Base-by-base conservation (phyloP, 2,797 vertebrate species). In the Poliocrania exsul region DNA sequence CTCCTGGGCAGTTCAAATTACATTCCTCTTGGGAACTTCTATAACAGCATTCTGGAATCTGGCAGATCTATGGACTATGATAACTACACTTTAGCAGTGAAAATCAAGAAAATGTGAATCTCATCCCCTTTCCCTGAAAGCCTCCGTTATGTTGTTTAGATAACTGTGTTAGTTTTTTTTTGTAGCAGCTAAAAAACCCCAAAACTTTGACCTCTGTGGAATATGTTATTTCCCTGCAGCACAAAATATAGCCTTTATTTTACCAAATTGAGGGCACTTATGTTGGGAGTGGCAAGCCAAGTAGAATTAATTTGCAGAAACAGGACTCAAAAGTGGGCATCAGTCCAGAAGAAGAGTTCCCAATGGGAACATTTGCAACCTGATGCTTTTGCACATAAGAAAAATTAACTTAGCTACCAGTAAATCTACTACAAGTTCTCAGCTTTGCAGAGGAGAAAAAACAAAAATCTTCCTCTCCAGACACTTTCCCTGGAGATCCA, bases 191-290 rank as follows among this genome's bases (percentile, higher is more conserved):
- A 37, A 81, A 82, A 96, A 90, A 28, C 42, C 7, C 4, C 83
- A 74, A 91, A 67, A 10, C 25, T 82, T 57, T 86, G 57, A 78
- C 37, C 35, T 71, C 47, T 60, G 14, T 83, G 69, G 49, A 96
- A 88, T 92, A 60, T 94, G 18, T 53, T 66, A 50, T 33, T 35
- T 69, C 46, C 38, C 57, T 73, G 26, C 23, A 86, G 51, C 62
- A 86, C 13, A 92, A 93, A 92, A 92, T 31, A 24, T 38, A 85
- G 38, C 50, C 40, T 81, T 95, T 83, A 79, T 80, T 84, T 94
- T 65, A 62, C 17, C 26, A 79, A 57, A 73, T 12, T 54, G 46
- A 79, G 81, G 71, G 50, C 69, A 93, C 33, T 86, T 57, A 54
- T 1, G 4, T 50, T 6, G 5, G 29, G 24, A 18, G 15, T 79